Base-by-base conservation (phyloP, 2,888 invertebrate species). In the Epistrophe grossulariae region DNA sequence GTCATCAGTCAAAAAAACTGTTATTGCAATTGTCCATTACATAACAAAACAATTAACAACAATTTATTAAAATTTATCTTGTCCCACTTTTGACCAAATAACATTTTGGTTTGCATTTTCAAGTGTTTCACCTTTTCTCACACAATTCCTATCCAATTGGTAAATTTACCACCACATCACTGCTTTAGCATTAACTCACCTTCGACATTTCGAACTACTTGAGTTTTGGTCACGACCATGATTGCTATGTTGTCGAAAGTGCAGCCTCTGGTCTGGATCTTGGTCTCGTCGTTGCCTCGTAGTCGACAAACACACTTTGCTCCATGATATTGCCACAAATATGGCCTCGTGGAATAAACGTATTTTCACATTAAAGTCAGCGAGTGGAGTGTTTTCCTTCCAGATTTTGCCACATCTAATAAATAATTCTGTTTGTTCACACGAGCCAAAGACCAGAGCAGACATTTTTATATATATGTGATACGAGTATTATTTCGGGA, bases 181-280 rank as follows among this genome's bases (percentile, higher is more conserved):
- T 77, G 9, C 4, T 24, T 24, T 3, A 24, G 24, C 40, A 55
- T 60, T 35, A 45, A 17, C 40, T 84, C 72, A 81, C 77, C 84
- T 85, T 74, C 73, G 84, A 81, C 84, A 85, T 85, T 85, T 68
- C 31, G 11, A 17, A 73, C 73, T 40, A 78, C 43, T 81, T 50
- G 57, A 78, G 43, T 52, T 55, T 70, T 68, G 81, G 73, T 84
- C 84, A 81, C 84, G 84, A 81, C 55, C 43, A 73, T 59, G 38
- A 50, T 40, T 28, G 8, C 19, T 31, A 43, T 60, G 59, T 43
- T 76, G 76, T 71, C 60, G 71, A 70, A 81, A 64, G 57, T 66
- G 28, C n/a, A n/a, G n/a, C n/a, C 43, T 70, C 10, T 55, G 11
- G 7, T 60, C 38, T 40, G n/a, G 68, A 31, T 19, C 31, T 7